These are phyloP conservation scores for Notothenia coriiceps DNA, from an alignment of 2,113 vertebrate genomes.

Conservation along the genomic window DNA sequence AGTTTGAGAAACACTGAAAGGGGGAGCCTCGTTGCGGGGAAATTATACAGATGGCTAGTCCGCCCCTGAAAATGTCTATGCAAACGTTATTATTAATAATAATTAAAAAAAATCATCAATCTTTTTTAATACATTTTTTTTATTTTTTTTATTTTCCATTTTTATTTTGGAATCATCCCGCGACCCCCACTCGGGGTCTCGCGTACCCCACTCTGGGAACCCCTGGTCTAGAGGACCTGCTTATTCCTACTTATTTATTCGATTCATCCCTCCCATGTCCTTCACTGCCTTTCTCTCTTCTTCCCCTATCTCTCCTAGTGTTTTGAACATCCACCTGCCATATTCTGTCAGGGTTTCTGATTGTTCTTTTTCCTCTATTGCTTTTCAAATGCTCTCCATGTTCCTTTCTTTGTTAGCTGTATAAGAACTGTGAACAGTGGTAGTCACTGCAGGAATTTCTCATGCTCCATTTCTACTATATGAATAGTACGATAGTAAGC, in stretches of 20 bases:
- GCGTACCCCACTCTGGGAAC: too few relatives aligned
- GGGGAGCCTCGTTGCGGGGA: too few relatives aligned
- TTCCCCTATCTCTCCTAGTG: constrained; percentile 14
- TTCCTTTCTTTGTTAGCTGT: background rate
- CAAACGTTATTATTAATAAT: too few relatives aligned
- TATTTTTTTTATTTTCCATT: too few relatives aligned
- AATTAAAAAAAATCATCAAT: too few relatives aligned
- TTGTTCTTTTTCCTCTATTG: background rate
- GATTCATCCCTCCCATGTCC: constrained; percentile 50
- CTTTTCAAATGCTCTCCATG: background rate
- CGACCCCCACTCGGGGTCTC: too few relatives aligned
- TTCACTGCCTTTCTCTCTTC: constrained; percentile 42
- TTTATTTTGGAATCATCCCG: too few relatives aligned
- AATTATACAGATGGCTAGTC: too few relatives aligned
- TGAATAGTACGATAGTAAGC: background rate
- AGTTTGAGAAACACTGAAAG: too few relatives aligned
- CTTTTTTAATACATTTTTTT: too few relatives aligned
- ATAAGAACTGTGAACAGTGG: background rate
- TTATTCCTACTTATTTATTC: constrained; percentile 53
- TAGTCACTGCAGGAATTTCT: background rate
- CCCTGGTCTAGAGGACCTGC: constrained; percentile 21
- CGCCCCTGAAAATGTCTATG: too few relatives aligned
- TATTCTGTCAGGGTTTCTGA: constrained; percentile 34
- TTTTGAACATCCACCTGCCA: constrained; percentile 36
- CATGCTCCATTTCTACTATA: background rate